Evolutionary conservation across 2,888 invertebrate species (phyloP), one percentile per base, ranked within the genome.

Genomic region (Scaptomyza cyrtandrae): DNA sequence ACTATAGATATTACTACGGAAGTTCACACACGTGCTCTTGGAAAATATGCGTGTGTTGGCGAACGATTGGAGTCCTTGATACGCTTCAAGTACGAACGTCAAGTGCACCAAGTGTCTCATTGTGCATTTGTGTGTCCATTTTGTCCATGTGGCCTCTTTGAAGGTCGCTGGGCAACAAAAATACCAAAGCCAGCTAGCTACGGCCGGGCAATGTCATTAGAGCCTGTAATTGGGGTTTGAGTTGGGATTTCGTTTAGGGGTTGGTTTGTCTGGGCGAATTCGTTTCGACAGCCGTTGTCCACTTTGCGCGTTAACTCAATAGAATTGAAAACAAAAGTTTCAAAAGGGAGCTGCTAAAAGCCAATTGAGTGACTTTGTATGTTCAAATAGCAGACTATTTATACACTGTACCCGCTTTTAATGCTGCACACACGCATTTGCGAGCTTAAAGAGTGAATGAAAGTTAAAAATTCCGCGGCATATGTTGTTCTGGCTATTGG

Each of bases 31-130:
- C 29, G 24, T 43, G 45, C 49, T 57, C 11, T 49, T 49, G 50
- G 35, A 13, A 41, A 56, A 67, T 41, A 41, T 71, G 66, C 63
- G 58, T 68, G 74, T 67, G 67, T 63, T 80, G 71, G 80, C 75
- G 19, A 79, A 68, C 74, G 74, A 86, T 86, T 86, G 71, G 74
- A 68, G 86, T 75, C 89, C 89, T 86, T 86, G 88, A 86, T 89
- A 75, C 72, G 65, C 70, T 80, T 86, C 88, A 89, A 89, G 88
- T 86, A 83, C 83, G 62, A 43, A 59, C 84, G 64, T 78, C 87
- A 80, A 86, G 87, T 77, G 74, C 80, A 74, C 85, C 81, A 84
- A 83, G 87, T 84, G 85, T 69, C 84, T 87, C 82, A 88, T 87
- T 84, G 89, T 88, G 80, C 88, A 84, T 87, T 84, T 81, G 57